phyloP scores from a whole-genome alignment of 30 jellyfish, hydroid and myxozoan genomes.

The Clytia hemisphaerica region DNA sequence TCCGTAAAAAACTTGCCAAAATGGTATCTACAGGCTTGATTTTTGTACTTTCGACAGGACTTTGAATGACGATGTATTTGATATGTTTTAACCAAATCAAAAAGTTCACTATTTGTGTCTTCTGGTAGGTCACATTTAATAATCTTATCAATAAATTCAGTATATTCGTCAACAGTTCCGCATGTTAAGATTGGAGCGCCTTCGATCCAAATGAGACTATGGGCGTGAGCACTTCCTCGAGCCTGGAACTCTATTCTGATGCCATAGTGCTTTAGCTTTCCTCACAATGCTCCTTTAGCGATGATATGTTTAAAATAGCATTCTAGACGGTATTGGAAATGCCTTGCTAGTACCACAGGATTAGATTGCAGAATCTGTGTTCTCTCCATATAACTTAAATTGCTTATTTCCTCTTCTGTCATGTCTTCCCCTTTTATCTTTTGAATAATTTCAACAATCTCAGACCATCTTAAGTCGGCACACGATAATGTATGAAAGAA shows the following conservation, averaged over 20 bases:
- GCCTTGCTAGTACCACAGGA: constrained; percentile 19
- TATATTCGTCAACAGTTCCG: no score
- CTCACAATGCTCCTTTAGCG: background rate
- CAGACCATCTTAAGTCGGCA: constrained; percentile 24
- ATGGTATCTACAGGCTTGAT: no score
- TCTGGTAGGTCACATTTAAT: background rate
- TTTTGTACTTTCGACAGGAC: no score
- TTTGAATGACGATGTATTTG: no score
- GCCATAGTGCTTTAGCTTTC: background rate
- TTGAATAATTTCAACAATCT: no score
- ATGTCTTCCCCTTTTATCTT: background rate
- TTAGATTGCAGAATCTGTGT: no score
- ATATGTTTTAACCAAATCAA: no score
- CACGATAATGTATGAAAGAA: constrained; percentile 12
- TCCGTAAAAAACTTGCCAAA: no score
- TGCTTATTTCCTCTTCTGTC: no score
- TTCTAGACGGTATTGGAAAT: constrained; percentile 14
- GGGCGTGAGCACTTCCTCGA: no score
- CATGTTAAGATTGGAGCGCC: constrained; percentile 10
- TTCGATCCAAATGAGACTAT: no score
- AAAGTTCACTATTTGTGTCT: background rate
- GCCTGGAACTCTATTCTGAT: background rate
- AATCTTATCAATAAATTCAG: background rate
- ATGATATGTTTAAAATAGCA: constrained; percentile 1
- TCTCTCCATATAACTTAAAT: background rate